Percentiles rank a stretch among this genome's conserved stretches.
These are phyloP conservation scores for Falcunculus frontatus DNA, from an alignment of 2,113 vertebrate genomes.

Conservation along the genomic window DNA sequence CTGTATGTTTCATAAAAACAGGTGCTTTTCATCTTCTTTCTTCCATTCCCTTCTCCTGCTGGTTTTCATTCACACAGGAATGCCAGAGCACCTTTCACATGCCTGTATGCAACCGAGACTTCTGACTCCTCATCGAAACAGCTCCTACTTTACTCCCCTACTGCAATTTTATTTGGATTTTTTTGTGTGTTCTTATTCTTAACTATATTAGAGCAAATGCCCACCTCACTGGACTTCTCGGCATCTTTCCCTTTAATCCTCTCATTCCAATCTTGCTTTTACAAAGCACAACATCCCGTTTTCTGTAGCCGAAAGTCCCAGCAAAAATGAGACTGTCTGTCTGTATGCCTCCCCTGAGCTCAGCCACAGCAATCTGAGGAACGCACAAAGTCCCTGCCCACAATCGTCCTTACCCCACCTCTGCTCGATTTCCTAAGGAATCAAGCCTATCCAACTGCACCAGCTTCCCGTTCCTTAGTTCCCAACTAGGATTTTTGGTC, in stretches of 20 bases:
- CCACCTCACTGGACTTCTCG: neutral
- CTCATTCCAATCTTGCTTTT: neutral
- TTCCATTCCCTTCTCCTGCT: neutral
- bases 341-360: neutral
- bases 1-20: rapidly evolving
- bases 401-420: neutral
- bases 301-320: neutral
- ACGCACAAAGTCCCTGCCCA: neutral
- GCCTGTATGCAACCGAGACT: neutral
- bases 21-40: neutral
- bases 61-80: neutral
- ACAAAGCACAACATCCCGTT: neutral
- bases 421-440: neutral
- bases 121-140: neutral
- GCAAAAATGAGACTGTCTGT: neutral
- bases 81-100: neutral
- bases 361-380: neutral
- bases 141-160: neutral
- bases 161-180: neutral
- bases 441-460: neutral
- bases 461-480: neutral
- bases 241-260: neutral
- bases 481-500: neutral
- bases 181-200: neutral
- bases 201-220: neutral